phyloP scores from a whole-genome alignment of 2,888 invertebrate species.

The Volucella inflata region DNA sequence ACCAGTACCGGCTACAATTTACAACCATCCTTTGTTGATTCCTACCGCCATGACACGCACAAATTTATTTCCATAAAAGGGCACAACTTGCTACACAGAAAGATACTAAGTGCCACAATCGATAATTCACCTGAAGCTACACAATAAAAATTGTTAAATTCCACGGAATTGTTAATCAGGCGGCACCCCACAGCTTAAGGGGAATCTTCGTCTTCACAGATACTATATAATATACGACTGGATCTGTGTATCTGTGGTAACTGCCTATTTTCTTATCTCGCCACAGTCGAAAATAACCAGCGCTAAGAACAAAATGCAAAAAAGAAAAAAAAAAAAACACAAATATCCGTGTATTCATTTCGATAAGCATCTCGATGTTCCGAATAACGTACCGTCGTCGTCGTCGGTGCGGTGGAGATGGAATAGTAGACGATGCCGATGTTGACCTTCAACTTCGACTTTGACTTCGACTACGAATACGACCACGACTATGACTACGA shows the following conservation, averaged over 20 bases:
- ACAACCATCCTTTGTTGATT: slow-evolving; percentile 36
- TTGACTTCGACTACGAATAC: too few relatives aligned
- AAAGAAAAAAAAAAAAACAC: slow-evolving; percentile 1
- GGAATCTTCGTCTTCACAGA: background rate
- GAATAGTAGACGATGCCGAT: too few relatives aligned
- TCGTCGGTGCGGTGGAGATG: too few relatives aligned
- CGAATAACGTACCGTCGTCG: too few relatives aligned
- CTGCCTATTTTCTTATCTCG: slow-evolving; percentile 67
- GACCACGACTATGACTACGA: slow-evolving; percentile 15
- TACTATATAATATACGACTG: slow-evolving; percentile 3
- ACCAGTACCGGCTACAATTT: slow-evolving; percentile 41
- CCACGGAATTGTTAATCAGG: slow-evolving; percentile 67
- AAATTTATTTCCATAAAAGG: slow-evolving; percentile 30
- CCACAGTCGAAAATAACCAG: slow-evolving; percentile 29
- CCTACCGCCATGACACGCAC: background rate
- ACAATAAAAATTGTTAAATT: slow-evolving; percentile 73
- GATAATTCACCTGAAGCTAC: slow-evolving; percentile 70
- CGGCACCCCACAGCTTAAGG: slow-evolving; percentile 53
- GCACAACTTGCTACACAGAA: slow-evolving; percentile 13
- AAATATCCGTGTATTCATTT: slow-evolving; percentile 43
- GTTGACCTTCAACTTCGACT: too few relatives aligned
- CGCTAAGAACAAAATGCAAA: background rate
- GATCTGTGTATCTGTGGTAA: slow-evolving; percentile 40
- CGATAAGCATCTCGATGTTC: slow-evolving; percentile 55
- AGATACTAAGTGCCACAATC: slow-evolving; percentile 45